These are phyloP conservation scores for Artibeus jamaicensis DNA, from an alignment of 2,797 vertebrate species.

Conservation along the genomic window DNA sequence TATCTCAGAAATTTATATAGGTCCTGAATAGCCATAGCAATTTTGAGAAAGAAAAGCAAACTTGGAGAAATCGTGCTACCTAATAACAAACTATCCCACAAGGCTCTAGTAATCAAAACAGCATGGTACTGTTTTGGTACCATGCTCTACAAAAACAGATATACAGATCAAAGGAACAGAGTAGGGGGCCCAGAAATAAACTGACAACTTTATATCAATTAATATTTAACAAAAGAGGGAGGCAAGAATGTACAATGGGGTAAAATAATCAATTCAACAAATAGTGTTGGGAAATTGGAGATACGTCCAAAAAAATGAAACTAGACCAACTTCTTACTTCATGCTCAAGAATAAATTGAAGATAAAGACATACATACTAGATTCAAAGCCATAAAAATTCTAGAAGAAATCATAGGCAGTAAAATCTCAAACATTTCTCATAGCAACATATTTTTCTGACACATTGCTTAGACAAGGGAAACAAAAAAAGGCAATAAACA, in stretches of 20 bases:
- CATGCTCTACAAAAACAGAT: neutral
- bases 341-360: neutral
- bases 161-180: neutral
- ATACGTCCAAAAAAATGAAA: neutral
- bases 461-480: neutral
- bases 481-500: neutral
- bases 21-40: neutral
- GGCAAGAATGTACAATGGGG: neutral
- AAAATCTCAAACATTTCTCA: neutral
- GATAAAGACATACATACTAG: neutral
- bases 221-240: neutral
- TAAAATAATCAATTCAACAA: neutral
- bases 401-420: neutral
- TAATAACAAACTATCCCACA: neutral
- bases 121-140: neutral
- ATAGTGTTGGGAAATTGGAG: neutral
- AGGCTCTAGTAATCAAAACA: neutral
- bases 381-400: neutral
- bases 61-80: neutral
- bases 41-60: neutral
- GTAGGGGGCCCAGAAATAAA: neutral
- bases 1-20: neutral
- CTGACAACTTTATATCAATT: neutral
- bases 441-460: neutral
- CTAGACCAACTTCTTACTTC: neutral